A percentile compares a stretch with the other conserved stretches of the same genome.
These are phyloP conservation scores for Caracal caracal DNA, from an alignment of 2,113 vertebrate species.

Conservation along the genomic window DNA sequence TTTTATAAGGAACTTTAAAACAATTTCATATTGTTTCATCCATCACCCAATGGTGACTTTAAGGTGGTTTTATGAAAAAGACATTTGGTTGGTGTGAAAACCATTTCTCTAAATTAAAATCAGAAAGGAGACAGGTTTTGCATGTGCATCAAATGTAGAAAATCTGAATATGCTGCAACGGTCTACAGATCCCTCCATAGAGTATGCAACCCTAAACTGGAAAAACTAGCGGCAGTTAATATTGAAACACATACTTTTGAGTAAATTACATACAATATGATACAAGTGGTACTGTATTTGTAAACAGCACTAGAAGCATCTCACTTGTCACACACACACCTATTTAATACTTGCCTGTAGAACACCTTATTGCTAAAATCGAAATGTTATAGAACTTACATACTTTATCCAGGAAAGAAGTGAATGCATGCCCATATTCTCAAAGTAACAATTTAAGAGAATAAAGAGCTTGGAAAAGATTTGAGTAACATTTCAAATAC, in stretches of 20 bases:
- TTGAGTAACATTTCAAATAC: background rate
- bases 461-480: background rate
- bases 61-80: background rate
- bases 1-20: background rate
- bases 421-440: background rate
- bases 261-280: background rate
- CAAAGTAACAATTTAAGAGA: background rate
- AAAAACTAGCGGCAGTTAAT: background rate
- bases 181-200: background rate
- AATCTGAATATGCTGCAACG: background rate
- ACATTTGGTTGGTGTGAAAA: background rate
- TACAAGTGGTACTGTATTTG: background rate
- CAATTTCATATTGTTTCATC: background rate
- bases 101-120: background rate
- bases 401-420: background rate
- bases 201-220: background rate
- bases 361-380: background rate
- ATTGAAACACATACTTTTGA: slow-evolving; percentile 5
- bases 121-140: background rate
- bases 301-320: background rate
- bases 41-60: background rate
- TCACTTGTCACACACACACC: background rate
- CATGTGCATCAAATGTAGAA: background rate
- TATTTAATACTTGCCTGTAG: background rate
- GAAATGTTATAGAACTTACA: background rate